Evolutionary conservation across 2,797 vertebrate species (phyloP).

Genomic region (Lemur catta): DNA sequence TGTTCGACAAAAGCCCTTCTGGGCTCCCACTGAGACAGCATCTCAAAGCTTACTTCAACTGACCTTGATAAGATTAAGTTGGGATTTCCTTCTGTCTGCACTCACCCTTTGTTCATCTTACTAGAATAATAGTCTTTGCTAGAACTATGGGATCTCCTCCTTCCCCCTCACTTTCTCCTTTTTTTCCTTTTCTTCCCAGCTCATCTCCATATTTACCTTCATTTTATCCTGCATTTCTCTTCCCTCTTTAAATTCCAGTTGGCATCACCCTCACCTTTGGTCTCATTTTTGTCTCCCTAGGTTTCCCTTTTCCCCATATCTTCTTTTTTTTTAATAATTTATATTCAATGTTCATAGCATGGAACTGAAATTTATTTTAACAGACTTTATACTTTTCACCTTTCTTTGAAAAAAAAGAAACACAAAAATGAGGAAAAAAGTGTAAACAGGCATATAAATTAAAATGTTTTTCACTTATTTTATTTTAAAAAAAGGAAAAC

Average conservation of each 20-base stretch:
- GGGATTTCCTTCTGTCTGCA: neutral
- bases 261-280: neutral
- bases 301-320: neutral
- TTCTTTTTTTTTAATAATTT: neutral
- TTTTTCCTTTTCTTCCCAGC: neutral
- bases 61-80: neutral
- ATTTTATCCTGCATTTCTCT: neutral
- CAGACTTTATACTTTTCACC: neutral
- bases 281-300: neutral
- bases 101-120: neutral
- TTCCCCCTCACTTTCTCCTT: neutral
- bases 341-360: neutral
- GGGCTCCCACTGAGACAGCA: neutral
- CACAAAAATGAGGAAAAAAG: neutral
- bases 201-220: neutral
- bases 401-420: slow-evolving; percentile 1
- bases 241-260: neutral
- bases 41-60: neutral
- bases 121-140: neutral
- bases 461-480: neutral
- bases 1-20: neutral
- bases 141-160: neutral
- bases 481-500: neutral
- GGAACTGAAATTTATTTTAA: neutral
- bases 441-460: neutral